Evolutionary conservation across 2,888 invertebrate species (phyloP), one percentile per base, ranked within the genome.

Genomic region (Hyposoter didymator): DNA sequence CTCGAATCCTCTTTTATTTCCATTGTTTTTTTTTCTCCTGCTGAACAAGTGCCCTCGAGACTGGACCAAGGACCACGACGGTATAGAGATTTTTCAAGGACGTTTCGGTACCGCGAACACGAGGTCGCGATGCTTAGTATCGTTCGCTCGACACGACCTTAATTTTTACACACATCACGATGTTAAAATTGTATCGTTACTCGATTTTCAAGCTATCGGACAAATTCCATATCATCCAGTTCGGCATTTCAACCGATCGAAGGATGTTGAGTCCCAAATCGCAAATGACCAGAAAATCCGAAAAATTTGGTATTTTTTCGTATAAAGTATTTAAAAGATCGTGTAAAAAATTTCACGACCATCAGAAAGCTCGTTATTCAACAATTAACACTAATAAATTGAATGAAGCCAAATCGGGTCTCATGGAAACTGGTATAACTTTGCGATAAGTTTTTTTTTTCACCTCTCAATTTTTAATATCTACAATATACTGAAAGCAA

Each of bases 41-140:
- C n/a, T 6, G 45, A 66, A 22, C 45, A 70, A 79, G 45, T 70
- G 79, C 79, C 79, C 79, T 84, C 84, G 79, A 70, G 84, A 79
- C 74, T 74, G 45, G 72, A 73, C 78, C 69, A 79, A 74, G 79
- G 79, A 79, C 75, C 84, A 28, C 2, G 66, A 22, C 35, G 39
- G 39, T 47, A 35, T 35, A 66, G 32, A 35, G 45, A 73, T 49
- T 52, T 74, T 75, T 22, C 84, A 70, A 84, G 79, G 79, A 28
- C 74, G 22, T 43, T 69, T n/a, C 14, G 35, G 74, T 66, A 17
- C 62, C n/a, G 4, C 4, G 73, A 45, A 17, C 55, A 22, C 78
- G 73, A 78, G 78, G 72, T 78, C 73, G 52, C 66, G 66, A 14
- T 10, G 7, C 35, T 35, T 55, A 39, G 35, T 47, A 28, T 39